These are phyloP conservation scores for Alethe castanea DNA, from an alignment of 2,113 vertebrate genomes.

Conservation along the genomic window DNA sequence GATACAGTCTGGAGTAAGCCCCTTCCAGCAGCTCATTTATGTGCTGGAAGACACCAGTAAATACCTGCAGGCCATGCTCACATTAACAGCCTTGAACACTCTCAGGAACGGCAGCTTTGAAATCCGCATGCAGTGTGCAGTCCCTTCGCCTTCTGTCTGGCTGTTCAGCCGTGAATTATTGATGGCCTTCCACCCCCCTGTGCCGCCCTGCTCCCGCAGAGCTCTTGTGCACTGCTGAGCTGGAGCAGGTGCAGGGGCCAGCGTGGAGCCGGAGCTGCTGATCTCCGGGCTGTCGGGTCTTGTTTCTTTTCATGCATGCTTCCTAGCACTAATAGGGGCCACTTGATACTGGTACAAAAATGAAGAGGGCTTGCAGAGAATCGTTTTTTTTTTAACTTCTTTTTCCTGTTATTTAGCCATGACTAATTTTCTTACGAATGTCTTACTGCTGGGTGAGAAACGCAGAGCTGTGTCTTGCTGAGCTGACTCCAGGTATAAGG, in stretches of 20 bases:
- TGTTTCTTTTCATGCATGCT: slow-evolving; percentile 52
- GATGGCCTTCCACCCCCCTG: slow-evolving; percentile 4
- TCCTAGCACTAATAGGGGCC: not conserved
- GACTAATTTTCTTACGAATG: not conserved
- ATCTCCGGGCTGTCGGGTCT: not conserved
- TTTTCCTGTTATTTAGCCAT: not conserved
- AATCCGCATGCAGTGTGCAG: not conserved
- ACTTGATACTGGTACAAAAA: not conserved
- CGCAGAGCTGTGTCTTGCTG: not conserved
- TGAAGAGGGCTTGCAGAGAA: not conserved
- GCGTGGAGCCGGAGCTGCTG: not conserved
- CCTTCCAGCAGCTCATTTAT: not conserved
- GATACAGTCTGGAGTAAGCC: not conserved
- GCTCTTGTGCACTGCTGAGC: slow-evolving; percentile 46
- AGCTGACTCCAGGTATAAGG: not conserved
- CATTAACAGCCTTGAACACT: not conserved
- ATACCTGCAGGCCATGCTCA: not conserved
- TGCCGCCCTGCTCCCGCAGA: not conserved
- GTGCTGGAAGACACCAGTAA: not conserved
- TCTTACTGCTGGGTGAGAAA: not conserved
- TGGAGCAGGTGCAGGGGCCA: slow-evolving; percentile 32
- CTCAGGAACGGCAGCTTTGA: not conserved
- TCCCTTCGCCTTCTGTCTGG: not conserved
- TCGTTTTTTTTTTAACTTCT: not conserved
- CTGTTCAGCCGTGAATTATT: slow-evolving; percentile 51